A percentile compares a stretch with the other conserved stretches of the same genome.
Evolutionary conservation across 2,888 invertebrate species (phyloP).

Genomic region (Agrochola circellaris): DNA sequence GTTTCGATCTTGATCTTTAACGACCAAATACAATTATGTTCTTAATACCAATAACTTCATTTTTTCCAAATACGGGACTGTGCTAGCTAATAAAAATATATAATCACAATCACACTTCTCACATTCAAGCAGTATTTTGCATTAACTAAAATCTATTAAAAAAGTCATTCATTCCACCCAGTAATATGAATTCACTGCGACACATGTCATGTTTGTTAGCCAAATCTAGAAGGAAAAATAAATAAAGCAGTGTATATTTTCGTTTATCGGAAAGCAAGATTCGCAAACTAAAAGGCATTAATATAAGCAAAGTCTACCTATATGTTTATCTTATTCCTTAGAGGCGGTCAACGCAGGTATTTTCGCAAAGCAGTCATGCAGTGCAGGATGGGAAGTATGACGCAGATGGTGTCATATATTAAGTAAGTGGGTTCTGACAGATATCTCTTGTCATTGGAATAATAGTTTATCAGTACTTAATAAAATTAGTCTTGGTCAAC

Average conservation of each 20-base stretch:
- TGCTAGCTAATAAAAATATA: slow-evolving; percentile 17
- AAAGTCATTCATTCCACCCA: slow-evolving; percentile 10
- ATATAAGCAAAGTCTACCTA: background rate
- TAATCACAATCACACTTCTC: slow-evolving; percentile 26
- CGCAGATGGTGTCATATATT: too few relatives aligned
- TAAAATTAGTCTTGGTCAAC: too few relatives aligned
- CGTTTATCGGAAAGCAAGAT: background rate
- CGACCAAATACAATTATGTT: background rate
- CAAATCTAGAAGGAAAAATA: slow-evolving; percentile 29
- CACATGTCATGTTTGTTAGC: slow-evolving; percentile 28
- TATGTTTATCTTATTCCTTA: background rate
- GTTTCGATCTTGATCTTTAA: background rate
- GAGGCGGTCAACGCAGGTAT: background rate
- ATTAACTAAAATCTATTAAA: background rate
- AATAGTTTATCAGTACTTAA: too few relatives aligned
- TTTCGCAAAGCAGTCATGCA: slow-evolving; percentile 31
- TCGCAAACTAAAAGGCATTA: background rate
- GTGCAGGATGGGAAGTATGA: slow-evolving; percentile 9
- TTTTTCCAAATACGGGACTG: background rate
- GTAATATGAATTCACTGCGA: slow-evolving; percentile 22
- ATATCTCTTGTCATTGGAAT: too few relatives aligned
- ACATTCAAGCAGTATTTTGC: slow-evolving; percentile 22
- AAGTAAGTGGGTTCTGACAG: too few relatives aligned
- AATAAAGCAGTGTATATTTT: slow-evolving; percentile 28
- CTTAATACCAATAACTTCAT: background rate